A percentile compares a stretch with the other conserved stretches of the same genome.
These are phyloP conservation scores for Axinella damicornis DNA, from an alignment of 37 sponge, comb jelly and placozoan genomes.

Conservation along the genomic window DNA sequence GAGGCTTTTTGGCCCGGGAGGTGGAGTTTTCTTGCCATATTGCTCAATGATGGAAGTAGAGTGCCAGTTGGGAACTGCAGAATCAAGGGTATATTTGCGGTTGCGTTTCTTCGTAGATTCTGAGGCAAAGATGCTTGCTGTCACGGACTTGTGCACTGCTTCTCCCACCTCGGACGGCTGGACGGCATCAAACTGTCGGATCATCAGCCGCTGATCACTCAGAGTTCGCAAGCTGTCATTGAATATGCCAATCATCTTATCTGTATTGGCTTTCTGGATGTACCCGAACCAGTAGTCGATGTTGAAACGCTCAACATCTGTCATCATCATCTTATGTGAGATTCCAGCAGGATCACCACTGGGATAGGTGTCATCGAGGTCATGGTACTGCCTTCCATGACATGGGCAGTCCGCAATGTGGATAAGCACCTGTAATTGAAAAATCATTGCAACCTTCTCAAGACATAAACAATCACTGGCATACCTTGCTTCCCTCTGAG, in stretches of 20 bases:
- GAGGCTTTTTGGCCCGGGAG: slow-evolving; percentile 13
- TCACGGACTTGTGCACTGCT: slow-evolving; percentile 59
- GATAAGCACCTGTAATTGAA: slow-evolving; percentile 74
- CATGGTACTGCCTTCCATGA: slow-evolving; percentile 75
- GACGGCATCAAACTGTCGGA: slow-evolving; percentile 76
- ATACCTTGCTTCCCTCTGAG: slow-evolving; percentile 52
- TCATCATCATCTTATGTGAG: slow-evolving; percentile 79
- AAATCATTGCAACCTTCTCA: neutral
- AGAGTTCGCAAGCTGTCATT: slow-evolving; percentile 53
- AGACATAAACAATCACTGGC: slow-evolving; percentile 6
- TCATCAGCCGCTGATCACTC: slow-evolving; percentile 52
- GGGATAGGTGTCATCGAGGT: slow-evolving; percentile 38
- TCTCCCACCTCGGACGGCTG: slow-evolving; percentile 42
- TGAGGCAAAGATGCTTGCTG: slow-evolving; percentile 42
- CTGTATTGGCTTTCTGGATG: slow-evolving; percentile 62
- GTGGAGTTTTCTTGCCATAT: slow-evolving; percentile 45
- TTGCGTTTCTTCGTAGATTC: slow-evolving; percentile 29
- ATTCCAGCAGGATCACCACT: slow-evolving; percentile 78
- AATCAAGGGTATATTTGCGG: slow-evolving; percentile 8
- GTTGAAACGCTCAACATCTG: slow-evolving; percentile 33
- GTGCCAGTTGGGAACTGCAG: slow-evolving; percentile 49
- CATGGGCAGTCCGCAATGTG: slow-evolving; percentile 87
- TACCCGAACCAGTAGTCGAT: slow-evolving; percentile 87
- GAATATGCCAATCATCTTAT: slow-evolving; percentile 81
- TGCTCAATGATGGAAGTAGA: slow-evolving; percentile 24